A percentile compares a stretch with the other conserved stretches of the same genome.
Conservation (phyloP, 2,113 vertebrate species). For the Gnathonemus longibarbis region DNA sequence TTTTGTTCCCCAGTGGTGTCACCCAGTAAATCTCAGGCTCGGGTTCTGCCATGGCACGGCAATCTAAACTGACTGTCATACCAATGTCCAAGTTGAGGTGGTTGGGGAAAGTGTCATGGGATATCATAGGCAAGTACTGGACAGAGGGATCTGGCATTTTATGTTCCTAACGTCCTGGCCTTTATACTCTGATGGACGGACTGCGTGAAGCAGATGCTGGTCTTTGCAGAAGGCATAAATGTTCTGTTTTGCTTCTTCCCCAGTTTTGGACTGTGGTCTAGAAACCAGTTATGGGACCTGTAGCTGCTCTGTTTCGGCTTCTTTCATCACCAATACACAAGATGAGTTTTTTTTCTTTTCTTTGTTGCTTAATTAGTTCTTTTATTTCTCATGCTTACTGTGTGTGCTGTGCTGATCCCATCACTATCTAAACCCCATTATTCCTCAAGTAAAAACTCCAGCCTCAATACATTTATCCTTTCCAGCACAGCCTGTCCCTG, state of each 20-base stretch:
- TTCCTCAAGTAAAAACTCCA: background rate
- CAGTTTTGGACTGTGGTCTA: background rate
- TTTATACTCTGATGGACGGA: slow-evolving; percentile 80
- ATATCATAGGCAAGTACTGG: slow-evolving; percentile 89
- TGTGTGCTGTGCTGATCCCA: background rate
- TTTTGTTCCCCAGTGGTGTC: slow-evolving; percentile 83
- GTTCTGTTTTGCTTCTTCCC: background rate
- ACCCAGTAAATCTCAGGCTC: slow-evolving; percentile 98
- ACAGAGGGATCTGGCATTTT: slow-evolving; percentile 71
- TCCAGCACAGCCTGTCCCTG: background rate
- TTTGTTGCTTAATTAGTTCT: background rate
- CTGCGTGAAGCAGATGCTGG: slow-evolving; percentile 91
- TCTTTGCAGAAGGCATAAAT: slow-evolving; percentile 78
- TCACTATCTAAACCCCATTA: background rate
- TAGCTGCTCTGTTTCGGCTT: background rate
- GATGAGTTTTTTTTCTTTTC: background rate
- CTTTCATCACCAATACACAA: background rate
- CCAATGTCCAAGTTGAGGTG: slow-evolving; percentile 79
- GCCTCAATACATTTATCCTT: background rate
- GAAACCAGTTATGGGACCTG: background rate
- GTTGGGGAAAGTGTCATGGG: slow-evolving; percentile 83
- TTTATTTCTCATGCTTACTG: background rate
- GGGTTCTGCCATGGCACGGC: slow-evolving; percentile 88
- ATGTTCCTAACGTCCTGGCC: slow-evolving; percentile 82
- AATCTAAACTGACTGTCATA: slow-evolving; percentile 73